phyloP scores from a whole-genome alignment of 2,888 invertebrate genomes.

The Eilema caniola region DNA sequence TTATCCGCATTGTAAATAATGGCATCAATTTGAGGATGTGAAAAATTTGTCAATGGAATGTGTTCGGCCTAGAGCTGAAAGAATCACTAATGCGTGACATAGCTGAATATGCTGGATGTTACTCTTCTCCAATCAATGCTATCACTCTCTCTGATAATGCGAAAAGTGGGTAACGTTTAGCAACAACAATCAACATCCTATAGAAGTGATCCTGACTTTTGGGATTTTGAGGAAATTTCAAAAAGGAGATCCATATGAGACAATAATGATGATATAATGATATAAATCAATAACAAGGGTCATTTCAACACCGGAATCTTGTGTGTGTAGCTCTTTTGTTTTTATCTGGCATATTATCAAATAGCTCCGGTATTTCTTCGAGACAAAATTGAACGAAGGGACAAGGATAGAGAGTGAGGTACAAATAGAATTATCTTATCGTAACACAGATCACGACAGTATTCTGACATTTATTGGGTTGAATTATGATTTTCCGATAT shows the following conservation, averaged over 20 bases:
- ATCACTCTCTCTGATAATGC: too few relatives aligned
- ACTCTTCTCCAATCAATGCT: too few relatives aligned
- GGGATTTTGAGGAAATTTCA: background rate
- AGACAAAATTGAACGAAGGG: slow-evolving; percentile 7
- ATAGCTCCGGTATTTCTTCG: slow-evolving; percentile 12
- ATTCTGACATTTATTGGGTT: slow-evolving; percentile 23
- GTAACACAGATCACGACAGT: slow-evolving; percentile 22
- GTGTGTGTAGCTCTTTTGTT: background rate
- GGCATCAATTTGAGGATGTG: background rate
- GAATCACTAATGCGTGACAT: background rate
- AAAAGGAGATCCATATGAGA: background rate
- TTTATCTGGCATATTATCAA: background rate
- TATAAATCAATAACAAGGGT: too few relatives aligned
- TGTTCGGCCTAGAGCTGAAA: background rate
- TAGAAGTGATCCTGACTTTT: background rate
- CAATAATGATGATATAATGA: background rate
- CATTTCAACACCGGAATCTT: background rate
- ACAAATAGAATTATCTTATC: slow-evolving; percentile 18
- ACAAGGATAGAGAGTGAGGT: background rate
- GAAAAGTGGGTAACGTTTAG: too few relatives aligned
- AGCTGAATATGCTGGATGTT: background rate
- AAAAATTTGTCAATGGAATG: background rate
- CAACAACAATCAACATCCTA: background rate
- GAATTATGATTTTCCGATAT: slow-evolving; percentile 20
- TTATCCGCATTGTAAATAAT: too few relatives aligned